Evolutionary conservation across 2,797 vertebrate species (phyloP).

Genomic region (Natrix natrix): DNA sequence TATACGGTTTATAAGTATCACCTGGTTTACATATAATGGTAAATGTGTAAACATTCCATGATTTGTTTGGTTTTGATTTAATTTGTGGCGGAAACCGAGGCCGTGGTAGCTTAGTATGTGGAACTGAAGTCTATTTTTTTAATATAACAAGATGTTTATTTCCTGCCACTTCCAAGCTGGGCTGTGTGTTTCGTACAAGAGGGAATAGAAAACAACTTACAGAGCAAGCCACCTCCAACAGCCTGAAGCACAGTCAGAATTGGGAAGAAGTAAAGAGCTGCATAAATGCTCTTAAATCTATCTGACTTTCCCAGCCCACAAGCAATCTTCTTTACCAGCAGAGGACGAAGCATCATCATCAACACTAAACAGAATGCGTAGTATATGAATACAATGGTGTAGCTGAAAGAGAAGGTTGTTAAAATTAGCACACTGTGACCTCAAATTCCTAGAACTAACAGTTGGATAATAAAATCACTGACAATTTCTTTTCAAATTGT

Average conservation of each 20-base stretch:
- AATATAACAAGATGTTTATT: too few relatives aligned
- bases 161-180: neutral
- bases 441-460: neutral
- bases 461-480: neutral
- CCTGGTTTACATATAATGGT: neutral
- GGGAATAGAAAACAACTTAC: slow-evolving; percentile 74
- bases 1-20: neutral
- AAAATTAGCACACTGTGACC: neutral
- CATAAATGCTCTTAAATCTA: slow-evolving; percentile 95
- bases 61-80: neutral
- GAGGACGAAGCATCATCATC: slow-evolving; percentile 97
- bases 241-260: slow-evolving; percentile 95
- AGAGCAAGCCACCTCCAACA: slow-evolving; percentile 92
- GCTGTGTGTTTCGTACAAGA: neutral
- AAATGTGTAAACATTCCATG: neutral
- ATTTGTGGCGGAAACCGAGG: neutral
- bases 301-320: slow-evolving; percentile 95
- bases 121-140: neutral
- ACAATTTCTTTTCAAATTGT: neutral
- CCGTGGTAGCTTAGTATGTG: neutral
- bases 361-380: slow-evolving; percentile 93
- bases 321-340: slow-evolving; percentile 95
- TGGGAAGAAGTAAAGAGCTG: slow-evolving; percentile 96
- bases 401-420: slow-evolving; percentile 69
- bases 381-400: slow-evolving; percentile 96